Evolutionary conservation across 1,140 invertebrate species (phyloP), one percentile per base, ranked within the genome.

Genomic region (Polypedilum pembai): DNA sequence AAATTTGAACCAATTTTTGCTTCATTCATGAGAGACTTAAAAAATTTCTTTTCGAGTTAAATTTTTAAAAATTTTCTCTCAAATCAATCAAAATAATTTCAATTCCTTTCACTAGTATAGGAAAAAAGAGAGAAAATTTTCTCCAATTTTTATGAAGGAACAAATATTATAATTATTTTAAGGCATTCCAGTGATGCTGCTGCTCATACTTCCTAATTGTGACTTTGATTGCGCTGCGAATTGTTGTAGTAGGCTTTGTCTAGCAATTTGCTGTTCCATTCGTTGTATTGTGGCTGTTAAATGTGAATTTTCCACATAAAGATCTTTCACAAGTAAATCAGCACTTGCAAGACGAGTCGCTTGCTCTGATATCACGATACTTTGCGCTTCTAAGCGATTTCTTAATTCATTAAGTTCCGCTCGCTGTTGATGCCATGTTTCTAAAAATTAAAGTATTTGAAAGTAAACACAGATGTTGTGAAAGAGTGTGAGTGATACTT

Each of bases 291-390:
- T 87, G 7, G 87, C 85, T 15, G 87, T 86, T 75, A 92, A 82
- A 80, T 89, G 88, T 33, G 90, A 88, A 84, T 92, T 93, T 82
- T 93, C 91, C n/a, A 92, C 86, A 79, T 90, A 93, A 18, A 93
- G 83, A 80, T 92, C 91, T 81, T 91, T 91, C 0, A 91, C 88
- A 5, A 92, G 82, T 76, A 91, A 81, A 81, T 93, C 91, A 41
- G 90, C 86, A 77, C 86, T 86, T n/a, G 87, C 85, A 74, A 93
- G 82, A 75, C 87, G 88, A 79, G 88, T 83, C 73, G 87, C 84
- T 78, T 92, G 88, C 65, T 90, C 84, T 40, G 88, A 84, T 5
- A 91, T 78, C 77, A 87, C 86, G 56, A 88, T 86, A 77, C 88
- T 86, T 74, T 85, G 85, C 40, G 81, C 81, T 63, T 87, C 85